These are phyloP conservation scores for Drosophila infuscata DNA, from an alignment of 2,888 invertebrate genomes.

Conservation along the genomic window DNA sequence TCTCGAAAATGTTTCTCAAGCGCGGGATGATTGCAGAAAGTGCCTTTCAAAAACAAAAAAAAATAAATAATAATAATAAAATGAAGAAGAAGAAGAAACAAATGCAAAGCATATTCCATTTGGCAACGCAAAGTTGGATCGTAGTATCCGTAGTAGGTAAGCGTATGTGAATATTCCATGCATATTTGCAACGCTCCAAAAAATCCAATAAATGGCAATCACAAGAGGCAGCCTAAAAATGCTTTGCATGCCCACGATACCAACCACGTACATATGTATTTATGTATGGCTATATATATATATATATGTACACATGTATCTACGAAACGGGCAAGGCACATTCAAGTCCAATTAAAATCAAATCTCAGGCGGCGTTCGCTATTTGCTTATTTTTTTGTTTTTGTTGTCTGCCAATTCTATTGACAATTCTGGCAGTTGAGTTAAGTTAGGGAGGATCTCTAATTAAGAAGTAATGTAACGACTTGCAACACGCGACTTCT, in stretches of 20 bases:
- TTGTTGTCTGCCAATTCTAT: slow-evolving; percentile 27
- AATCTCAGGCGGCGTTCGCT: slow-evolving; percentile 27
- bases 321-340: slow-evolving; percentile 41
- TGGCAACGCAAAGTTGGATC: slow-evolving; percentile 43
- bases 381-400: neutral
- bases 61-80: neutral
- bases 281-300: slow-evolving; percentile 1
- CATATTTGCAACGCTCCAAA: slow-evolving; percentile 78
- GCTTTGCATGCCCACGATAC: slow-evolving; percentile 51
- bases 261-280: neutral
- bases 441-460: slow-evolving; percentile 21
- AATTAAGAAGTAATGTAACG: slow-evolving; percentile 23
- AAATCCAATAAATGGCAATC: slow-evolving; percentile 77
- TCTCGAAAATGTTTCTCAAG: slow-evolving; percentile 35
- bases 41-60: slow-evolving; percentile 25
- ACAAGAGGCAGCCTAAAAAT: slow-evolving; percentile 59
- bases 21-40: slow-evolving; percentile 29
- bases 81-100: slow-evolving; percentile 9
- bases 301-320: neutral
- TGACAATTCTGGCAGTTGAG: slow-evolving; percentile 52
- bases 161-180: slow-evolving; percentile 61
- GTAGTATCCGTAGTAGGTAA: slow-evolving; percentile 28
- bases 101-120: slow-evolving; percentile 53
- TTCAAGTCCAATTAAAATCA: slow-evolving; percentile 56
- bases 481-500: slow-evolving; percentile 47